Conservation (phyloP, 2,797 vertebrate species). For the Crenuchus spilurus region DNA sequence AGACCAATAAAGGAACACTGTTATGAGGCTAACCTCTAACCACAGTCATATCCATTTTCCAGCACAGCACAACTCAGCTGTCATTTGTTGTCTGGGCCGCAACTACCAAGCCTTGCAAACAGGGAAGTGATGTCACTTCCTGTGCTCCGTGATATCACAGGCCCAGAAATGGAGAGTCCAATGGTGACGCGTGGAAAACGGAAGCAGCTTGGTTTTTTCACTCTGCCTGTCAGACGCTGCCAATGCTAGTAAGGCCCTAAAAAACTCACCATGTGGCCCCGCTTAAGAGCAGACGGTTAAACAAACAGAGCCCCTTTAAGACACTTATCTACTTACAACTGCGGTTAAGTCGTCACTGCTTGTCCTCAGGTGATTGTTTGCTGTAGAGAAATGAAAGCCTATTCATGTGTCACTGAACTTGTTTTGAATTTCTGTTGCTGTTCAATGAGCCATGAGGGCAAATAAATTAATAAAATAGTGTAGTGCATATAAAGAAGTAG, state of each 20-base stretch:
- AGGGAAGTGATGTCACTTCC: slow-evolving; percentile 84
- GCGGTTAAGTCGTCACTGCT: slow-evolving; percentile 44
- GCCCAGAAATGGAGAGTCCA: slow-evolving; percentile 65
- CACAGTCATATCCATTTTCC: slow-evolving; percentile 57
- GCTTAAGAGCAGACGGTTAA: slow-evolving; percentile 72
- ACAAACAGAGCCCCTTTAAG: slow-evolving; percentile 68
- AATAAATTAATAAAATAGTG: too few species aligned
- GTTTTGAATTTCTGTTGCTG: not conserved
- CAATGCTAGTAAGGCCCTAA: slow-evolving; percentile 56
- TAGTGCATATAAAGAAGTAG: too few species aligned
- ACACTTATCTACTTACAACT: slow-evolving; percentile 68
- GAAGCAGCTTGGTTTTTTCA: slow-evolving; percentile 72
- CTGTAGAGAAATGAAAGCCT: slow-evolving; percentile 1
- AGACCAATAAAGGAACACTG: slow-evolving; percentile 41
- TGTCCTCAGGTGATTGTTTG: slow-evolving; percentile 17
- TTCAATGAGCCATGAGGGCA: not conserved
- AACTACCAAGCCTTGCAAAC: slow-evolving; percentile 68
- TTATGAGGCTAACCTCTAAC: slow-evolving; percentile 60
- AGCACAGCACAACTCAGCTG: slow-evolving; percentile 72
- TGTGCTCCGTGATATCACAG: slow-evolving; percentile 79
- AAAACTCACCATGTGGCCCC: slow-evolving; percentile 69
- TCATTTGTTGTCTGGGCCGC: slow-evolving; percentile 66
- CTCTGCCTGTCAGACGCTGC: slow-evolving; percentile 63
- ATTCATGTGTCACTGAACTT: slow-evolving; percentile 10
- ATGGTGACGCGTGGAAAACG: slow-evolving; percentile 77